A percentile compares a stretch with the other conserved stretches of the same genome.
phyloP scores from a whole-genome alignment of 2,888 invertebrate species.

The Slavum lentiscoides region DNA sequence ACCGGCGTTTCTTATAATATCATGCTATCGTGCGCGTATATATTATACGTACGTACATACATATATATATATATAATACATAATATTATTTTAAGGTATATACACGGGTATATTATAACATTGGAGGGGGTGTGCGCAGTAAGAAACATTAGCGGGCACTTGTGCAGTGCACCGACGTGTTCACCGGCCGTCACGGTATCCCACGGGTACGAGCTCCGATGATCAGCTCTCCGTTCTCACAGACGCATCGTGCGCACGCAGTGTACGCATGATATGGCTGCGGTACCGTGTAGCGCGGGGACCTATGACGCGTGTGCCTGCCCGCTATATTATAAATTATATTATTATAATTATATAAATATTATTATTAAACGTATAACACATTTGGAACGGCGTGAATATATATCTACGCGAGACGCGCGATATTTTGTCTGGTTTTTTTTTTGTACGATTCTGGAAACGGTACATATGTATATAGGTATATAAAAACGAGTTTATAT shows the following conservation, averaged over 20 bases:
- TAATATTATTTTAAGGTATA: background rate
- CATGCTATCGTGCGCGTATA: background rate
- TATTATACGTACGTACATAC: background rate
- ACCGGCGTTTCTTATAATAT: background rate
- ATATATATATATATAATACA: background rate
- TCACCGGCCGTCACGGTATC: constrained; percentile 38
- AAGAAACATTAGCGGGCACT: constrained; percentile 36
- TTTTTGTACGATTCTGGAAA: too few relatives aligned
- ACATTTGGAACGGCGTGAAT: too few relatives aligned
- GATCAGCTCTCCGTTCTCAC: constrained; percentile 20
- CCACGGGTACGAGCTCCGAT: constrained; percentile 35
- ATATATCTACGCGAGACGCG: too few relatives aligned
- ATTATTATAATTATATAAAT: too few relatives aligned
- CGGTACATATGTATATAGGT: too few relatives aligned
- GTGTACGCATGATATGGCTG: background rate
- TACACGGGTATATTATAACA: background rate
- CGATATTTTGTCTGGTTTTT: too few relatives aligned
- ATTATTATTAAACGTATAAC: too few relatives aligned
- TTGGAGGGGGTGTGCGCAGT: constrained; percentile 2
- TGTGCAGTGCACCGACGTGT: constrained; percentile 23
- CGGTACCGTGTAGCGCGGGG: background rate
- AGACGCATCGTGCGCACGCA: constrained; percentile 6
- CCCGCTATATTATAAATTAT: too few relatives aligned
- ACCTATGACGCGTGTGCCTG: background rate
- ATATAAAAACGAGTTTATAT: too few relatives aligned